A percentile compares a stretch with the other conserved stretches of the same genome.
Conservation (phyloP, 2,113 vertebrate genomes). For the Crypturellus undulatus region DNA sequence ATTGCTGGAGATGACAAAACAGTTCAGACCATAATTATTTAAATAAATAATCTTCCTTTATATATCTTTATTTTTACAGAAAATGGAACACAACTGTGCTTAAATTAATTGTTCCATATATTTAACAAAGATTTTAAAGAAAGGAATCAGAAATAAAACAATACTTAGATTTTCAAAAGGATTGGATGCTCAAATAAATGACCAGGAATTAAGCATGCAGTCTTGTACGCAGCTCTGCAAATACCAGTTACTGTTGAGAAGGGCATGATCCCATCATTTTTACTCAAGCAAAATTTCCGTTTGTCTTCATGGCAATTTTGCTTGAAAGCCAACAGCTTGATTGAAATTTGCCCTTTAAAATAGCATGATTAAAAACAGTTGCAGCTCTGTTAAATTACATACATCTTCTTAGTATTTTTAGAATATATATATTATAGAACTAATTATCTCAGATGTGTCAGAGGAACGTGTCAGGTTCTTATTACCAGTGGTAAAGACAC, state of each 20-base stretch:
- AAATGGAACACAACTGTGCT: background rate
- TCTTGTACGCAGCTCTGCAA: slow-evolving; percentile 59
- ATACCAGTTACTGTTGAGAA: slow-evolving; percentile 36
- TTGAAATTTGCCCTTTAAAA: slow-evolving; percentile 60
- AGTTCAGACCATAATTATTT: background rate
- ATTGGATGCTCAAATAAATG: slow-evolving; percentile 40
- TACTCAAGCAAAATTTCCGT: slow-evolving; percentile 41
- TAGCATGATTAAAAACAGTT: slow-evolving; percentile 20
- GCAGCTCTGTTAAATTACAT: slow-evolving; percentile 44
- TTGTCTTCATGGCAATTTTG: slow-evolving; percentile 35
- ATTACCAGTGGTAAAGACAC: slow-evolving; percentile 2
- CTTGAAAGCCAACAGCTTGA: slow-evolving; percentile 50
- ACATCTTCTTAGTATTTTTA: slow-evolving; percentile 46
- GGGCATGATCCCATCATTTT: slow-evolving; percentile 15
- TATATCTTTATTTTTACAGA: background rate
- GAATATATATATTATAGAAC: slow-evolving; percentile 35
- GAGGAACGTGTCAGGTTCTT: slow-evolving; percentile 19
- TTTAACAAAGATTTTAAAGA: background rate
- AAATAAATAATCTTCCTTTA: background rate
- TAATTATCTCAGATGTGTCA: slow-evolving; percentile 59
- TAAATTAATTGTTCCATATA: background rate
- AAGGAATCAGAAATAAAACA: background rate
- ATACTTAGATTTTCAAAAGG: background rate
- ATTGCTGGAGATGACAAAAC: background rate
- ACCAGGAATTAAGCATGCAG: slow-evolving; percentile 22